Base-by-base conservation (phyloP, 1,140 invertebrate species). In the Apis mellifera region DNA sequence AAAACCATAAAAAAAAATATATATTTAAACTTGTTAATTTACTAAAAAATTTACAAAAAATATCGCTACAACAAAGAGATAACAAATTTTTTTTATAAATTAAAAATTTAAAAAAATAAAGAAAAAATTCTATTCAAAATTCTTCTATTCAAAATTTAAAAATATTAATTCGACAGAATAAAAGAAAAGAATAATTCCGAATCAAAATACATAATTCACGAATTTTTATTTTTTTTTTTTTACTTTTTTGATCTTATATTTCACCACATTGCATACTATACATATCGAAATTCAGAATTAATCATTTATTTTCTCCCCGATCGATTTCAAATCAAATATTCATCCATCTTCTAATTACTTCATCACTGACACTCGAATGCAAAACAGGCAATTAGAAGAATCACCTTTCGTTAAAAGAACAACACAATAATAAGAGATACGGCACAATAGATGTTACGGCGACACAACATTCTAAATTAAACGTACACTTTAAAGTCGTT, bases 401-500 rank as follows among this genome's bases (percentile, higher is more conserved):
- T 59, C 54, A 73, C 32, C 26, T 57, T n/a, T 21, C 23, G 23
- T 15, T n/a, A 23, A 3, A 13, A 32, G 64, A 70, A 15, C 32
- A 17, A 21, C 52, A 78, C 57, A 17, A 11, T 54, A n/a, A 19
- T 54, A n/a, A 19, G 17, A 23, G 17, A 5, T 54, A 59, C 65
- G 26, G 26, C 21, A 78, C 57, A 17, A 17, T 42, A n/a, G 2
- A 48, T 23, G 15, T 68, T 32, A 19, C 23, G 4, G 19, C 15
- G 5, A 15, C 50, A 11, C 48, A 55, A 42, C 8, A 9, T 21
- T 66, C 32, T 57, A 32, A 80, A 42, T 26, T 15, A 74, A 74
- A 54, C 60, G 50, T 57, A 62, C 78, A 74, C 70, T 74, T 65
- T 66, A 42, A 80, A 50, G 55, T 65, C 32, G 60, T 74, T 74